A percentile compares a stretch with the other conserved stretches of the same genome.
phyloP scores from a whole-genome alignment of 2,888 invertebrate species.

The Tetragonisca angustula region DNA sequence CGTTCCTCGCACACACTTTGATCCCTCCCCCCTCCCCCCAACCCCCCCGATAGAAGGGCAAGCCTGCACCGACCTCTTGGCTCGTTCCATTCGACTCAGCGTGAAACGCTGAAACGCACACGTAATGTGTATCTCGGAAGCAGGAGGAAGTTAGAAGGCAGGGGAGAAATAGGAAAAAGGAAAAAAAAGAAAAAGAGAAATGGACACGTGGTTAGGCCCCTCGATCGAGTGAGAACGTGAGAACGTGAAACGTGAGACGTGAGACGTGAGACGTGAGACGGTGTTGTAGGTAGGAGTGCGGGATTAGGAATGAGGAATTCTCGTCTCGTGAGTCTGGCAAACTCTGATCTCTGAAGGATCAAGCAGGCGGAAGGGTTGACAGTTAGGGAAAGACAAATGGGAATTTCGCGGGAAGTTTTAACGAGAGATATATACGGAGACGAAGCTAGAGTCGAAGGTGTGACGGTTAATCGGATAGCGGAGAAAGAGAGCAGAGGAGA shows the following conservation, averaged over 20 bases:
- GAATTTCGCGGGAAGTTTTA: too few species aligned
- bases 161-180: neutral
- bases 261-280: neutral
- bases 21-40: constrained; percentile 2
- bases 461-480: neutral
- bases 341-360: neutral
- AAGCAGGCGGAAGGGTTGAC: neutral
- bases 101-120: constrained; percentile 31
- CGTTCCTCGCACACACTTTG: constrained; percentile 48
- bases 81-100: constrained; percentile 27
- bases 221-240: too few species aligned
- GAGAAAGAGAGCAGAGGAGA: constrained; percentile 40
- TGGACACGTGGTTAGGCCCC: neutral
- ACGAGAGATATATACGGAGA: neutral
- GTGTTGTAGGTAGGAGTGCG: constrained; percentile 3
- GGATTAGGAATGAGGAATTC: neutral
- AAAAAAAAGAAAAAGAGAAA: neutral
- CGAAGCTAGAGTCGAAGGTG: neutral
- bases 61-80: constrained; percentile 62
- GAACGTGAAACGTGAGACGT: neutral
- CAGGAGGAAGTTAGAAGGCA: neutral
- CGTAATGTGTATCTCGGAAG: neutral
- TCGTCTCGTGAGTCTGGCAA: neutral
- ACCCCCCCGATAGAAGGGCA: constrained; percentile 31
- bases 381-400: neutral